Evolutionary conservation across 2,113 vertebrate species (phyloP), one percentile per base, ranked within the genome.

Genomic region (Sterrhoptilus dennistouni): DNA sequence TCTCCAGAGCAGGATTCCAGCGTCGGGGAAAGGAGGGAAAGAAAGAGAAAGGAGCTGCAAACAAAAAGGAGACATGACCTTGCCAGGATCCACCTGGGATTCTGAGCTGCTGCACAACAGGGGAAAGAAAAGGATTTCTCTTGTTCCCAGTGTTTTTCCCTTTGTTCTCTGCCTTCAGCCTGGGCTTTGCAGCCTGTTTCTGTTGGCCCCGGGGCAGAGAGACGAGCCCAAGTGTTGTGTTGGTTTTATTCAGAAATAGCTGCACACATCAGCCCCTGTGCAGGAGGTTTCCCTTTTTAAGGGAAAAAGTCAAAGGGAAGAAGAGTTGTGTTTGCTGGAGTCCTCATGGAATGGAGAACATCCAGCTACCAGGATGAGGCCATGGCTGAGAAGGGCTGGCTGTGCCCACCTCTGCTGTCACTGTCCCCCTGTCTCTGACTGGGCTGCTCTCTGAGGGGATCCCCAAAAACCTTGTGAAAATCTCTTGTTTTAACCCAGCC

Each of bases 331-430:
- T 33, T 49, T 1, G 5, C 27, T 23, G 76, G 65, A 65, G 42
- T 22, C 47, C 68, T 66, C 4, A 0, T 0, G 42, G 36, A 4
- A 1, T 1, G 3, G 69, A 42, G 12, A 15, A n/a, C 19, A 24
- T 2, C 24, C 54, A 19, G 44, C 49, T 33, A 3, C 49, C 36
- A 29, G 52, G 52, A 8, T 10, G 56, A 47, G 49, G 28, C 2
- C 0, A 1, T 42, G 54, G 27, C 8, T 49, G 50, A 12, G 40
- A 65, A 54, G 38, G 38, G 80, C 65, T 31, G 29, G 35, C 80
- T 5, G 5, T 93, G 70, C 54, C 33, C 76, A 10, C 31, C 29
- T 4, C 5, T 7, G 35, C 31, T 40, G 70, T 25, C 81, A 6
- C 44, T 1, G 1, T 14, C 14, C 52, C 36, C 25, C 28, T 14